Conservation (phyloP, 2,113 vertebrate species). For the Aegotheles bennettii region DNA sequence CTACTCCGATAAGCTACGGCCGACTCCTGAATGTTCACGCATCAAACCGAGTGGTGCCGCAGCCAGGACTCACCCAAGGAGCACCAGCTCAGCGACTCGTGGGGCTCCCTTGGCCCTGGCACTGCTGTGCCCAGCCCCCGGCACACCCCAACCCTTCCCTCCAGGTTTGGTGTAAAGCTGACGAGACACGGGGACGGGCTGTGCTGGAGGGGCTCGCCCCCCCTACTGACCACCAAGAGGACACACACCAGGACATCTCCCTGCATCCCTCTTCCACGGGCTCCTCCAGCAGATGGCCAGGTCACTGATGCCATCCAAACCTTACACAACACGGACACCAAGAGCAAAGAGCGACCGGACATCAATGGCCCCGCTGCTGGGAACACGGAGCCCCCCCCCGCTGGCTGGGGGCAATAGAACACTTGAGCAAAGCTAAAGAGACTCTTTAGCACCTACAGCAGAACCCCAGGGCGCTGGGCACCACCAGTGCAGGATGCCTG, state of each 20-base stretch:
- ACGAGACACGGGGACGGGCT: fast-evolving
- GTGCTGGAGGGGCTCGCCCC: fast-evolving
- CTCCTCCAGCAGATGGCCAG: background rate
- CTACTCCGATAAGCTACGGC: background rate
- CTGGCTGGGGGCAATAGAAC: background rate
- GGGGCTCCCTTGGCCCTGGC: background rate
- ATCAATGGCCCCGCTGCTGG: background rate
- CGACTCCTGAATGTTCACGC: fast-evolving
- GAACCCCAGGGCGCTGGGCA: fast-evolving
- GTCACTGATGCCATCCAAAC: fast-evolving
- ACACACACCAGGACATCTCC: fast-evolving
- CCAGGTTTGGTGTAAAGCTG: background rate
- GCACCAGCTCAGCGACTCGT: background rate
- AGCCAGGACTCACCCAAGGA: fast-evolving
- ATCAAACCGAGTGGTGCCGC: fast-evolving
- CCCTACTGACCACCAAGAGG: background rate
- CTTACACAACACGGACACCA: fast-evolving
- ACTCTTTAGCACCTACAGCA: background rate
- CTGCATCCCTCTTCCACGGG: background rate
- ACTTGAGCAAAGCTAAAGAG: no score
- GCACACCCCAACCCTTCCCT: fast-evolving
- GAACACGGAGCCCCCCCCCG: background rate
- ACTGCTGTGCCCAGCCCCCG: background rate
- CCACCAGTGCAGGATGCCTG: fast-evolving
- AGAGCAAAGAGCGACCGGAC: background rate